Evolutionary conservation across 35 echinoderm and acorn worm genomes (phyloP).

Genomic region (Hemicentrotus pulcherrimus): DNA sequence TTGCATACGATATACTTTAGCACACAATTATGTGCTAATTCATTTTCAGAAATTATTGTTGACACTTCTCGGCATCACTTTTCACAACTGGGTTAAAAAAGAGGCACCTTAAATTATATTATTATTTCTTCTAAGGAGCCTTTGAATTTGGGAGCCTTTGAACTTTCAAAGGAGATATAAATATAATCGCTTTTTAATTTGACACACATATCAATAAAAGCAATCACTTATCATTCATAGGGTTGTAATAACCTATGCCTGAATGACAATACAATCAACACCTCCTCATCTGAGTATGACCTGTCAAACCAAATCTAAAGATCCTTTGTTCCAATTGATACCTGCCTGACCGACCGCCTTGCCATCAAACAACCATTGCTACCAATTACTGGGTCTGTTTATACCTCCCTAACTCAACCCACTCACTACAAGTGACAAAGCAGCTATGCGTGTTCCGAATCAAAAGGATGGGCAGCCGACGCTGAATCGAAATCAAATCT

Average conservation of each 20-base stretch:
- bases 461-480: background rate
- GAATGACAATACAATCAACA: slow-evolving; percentile 18
- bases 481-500: slow-evolving; percentile 12
- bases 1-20: too few relatives aligned
- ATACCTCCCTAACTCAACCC: background rate
- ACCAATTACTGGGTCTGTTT: background rate
- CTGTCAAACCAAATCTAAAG: background rate
- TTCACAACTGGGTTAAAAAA: background rate
- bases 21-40: too few relatives aligned
- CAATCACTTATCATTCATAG: background rate
- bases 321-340: slow-evolving; percentile 4
- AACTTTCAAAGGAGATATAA: background rate
- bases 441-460: background rate
- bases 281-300: background rate
- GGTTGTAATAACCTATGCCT: background rate
- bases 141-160: background rate
- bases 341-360: background rate
- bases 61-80: too few relatives aligned
- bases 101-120: background rate
- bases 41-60: too few relatives aligned
- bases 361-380: background rate
- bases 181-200: background rate
- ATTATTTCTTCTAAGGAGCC: background rate
- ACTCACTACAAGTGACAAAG: background rate
- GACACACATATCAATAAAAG: background rate